Evolutionary conservation across 1,140 invertebrate species (phyloP).

Genomic region (Apis cerana): DNA sequence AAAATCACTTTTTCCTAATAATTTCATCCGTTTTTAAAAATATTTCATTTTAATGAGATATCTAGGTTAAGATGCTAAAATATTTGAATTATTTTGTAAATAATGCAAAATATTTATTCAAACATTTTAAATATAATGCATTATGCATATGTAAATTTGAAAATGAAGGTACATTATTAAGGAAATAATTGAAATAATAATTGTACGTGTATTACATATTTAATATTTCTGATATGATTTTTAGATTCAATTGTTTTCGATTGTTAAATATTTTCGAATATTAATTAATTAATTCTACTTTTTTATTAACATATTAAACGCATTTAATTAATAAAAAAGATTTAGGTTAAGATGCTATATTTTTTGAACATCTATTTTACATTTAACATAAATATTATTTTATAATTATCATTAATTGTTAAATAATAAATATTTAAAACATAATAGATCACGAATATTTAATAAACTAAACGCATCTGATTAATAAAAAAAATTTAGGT

Average conservation of each 20-base stretch:
- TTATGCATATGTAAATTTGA: background rate
- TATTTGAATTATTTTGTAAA: too few species aligned
- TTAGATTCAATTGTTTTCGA: background rate
- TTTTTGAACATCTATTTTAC: background rate
- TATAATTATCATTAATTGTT: background rate
- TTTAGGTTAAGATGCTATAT: background rate
- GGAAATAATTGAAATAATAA: constrained; percentile 21
- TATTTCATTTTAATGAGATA: background rate
- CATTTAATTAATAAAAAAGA: background rate
- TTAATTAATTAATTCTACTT: background rate
- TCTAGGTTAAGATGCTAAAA: background rate
- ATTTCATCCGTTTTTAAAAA: background rate
- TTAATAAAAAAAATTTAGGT: background rate
- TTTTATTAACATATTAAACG: background rate
- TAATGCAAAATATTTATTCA: background rate
- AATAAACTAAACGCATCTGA: background rate
- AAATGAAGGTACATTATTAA: background rate
- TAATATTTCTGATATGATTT: background rate
- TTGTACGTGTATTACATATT: background rate
- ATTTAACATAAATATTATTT: background rate
- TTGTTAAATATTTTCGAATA: background rate
- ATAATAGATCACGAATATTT: too few species aligned
- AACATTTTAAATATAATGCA: background rate
- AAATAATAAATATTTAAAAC: too few species aligned
- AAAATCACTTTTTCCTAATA: too few species aligned